phyloP scores from a whole-genome alignment of 2,888 invertebrate genomes.

The Ramazzottius varieornatus region DNA sequence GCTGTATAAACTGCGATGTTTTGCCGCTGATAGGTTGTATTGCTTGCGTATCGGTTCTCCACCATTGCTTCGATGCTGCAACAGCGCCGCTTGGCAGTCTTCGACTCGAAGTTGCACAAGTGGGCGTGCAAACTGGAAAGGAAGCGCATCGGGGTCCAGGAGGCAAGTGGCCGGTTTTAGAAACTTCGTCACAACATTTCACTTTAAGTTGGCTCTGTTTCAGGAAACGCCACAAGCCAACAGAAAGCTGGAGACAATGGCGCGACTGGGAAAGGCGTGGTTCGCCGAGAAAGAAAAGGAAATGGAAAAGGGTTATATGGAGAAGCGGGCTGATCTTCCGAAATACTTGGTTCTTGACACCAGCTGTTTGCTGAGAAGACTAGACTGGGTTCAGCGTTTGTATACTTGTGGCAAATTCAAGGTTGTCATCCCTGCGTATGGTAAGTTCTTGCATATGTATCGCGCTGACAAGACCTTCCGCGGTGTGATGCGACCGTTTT shows the following conservation, averaged over 20 bases:
- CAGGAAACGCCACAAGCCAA: background rate
- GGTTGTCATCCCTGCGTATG: background rate
- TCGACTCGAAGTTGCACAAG: background rate
- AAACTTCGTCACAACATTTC: no score
- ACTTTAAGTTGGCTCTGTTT: no score
- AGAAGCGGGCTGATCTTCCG: background rate
- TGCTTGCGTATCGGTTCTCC: background rate
- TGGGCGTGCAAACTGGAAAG: background rate
- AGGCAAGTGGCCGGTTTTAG: no score
- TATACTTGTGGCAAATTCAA: background rate
- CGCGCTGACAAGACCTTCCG: no score
- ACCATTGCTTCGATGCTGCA: background rate
- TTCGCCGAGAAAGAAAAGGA: background rate
- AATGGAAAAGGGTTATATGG: background rate
- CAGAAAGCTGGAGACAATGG: background rate
- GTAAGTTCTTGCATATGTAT: no score
- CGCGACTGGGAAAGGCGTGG: background rate
- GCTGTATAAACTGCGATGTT: no score
- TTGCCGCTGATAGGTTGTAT: no score
- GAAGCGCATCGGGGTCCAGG: background rate
- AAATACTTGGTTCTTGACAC: background rate
- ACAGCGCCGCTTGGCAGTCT: background rate
- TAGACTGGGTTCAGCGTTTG: background rate
- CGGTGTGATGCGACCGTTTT: no score
- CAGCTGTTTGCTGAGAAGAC: background rate